Percentiles rank a stretch among this genome's conserved stretches.
phyloP scores from a whole-genome alignment of 2,797 vertebrate genomes.

The Muscicapa striata region DNA sequence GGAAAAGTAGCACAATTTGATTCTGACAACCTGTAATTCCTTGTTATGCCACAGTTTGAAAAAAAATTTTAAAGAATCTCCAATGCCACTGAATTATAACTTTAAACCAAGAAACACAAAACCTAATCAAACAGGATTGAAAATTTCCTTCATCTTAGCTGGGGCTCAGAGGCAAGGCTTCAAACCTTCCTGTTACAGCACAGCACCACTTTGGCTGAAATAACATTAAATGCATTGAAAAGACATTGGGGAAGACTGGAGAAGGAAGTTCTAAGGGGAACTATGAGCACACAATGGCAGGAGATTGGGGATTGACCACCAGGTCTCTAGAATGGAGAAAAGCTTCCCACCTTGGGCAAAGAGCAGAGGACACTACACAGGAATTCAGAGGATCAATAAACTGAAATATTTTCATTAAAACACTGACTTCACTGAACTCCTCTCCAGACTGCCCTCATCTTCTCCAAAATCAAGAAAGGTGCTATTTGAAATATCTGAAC shows the following conservation, averaged over 20 bases:
- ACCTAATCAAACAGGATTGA: background rate
- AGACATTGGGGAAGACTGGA: background rate
- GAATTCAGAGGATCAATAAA: background rate
- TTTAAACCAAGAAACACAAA: background rate
- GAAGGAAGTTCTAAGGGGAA: background rate
- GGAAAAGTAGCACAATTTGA: background rate
- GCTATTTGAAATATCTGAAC: background rate
- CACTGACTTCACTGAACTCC: accelerated
- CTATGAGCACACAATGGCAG: background rate
- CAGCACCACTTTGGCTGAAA: background rate
- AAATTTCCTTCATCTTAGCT: background rate
- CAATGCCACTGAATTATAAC: background rate
- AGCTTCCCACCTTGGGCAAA: background rate
- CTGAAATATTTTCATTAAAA: background rate
- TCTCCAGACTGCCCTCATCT: background rate
- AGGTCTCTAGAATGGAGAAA: background rate
- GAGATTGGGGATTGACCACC: background rate
- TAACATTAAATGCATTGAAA: background rate
- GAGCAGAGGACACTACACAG: background rate
- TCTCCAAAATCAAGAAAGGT: background rate
- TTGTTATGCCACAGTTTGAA: background rate
- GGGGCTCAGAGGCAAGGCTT: background rate
- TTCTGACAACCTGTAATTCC: constrained; percentile 66
- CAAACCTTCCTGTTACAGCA: background rate
- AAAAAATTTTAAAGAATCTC: background rate